Evolutionary conservation across 1,140 invertebrate genomes (phyloP), one percentile per base, ranked within the genome.

Genomic region (Ceratina australensis): DNA sequence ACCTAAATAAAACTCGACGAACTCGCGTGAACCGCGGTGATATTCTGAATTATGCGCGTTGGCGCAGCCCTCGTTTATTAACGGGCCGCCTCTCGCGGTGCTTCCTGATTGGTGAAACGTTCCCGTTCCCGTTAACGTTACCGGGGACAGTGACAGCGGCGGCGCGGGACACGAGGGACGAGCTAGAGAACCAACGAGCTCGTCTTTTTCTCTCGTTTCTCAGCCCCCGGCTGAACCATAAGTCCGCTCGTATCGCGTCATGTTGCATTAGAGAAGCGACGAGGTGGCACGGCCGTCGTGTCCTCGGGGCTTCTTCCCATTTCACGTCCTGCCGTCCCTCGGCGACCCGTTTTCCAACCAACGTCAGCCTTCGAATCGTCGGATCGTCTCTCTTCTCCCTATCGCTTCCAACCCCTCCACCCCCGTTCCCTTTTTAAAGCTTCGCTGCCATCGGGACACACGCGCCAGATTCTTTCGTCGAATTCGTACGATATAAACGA

Each of bases 181-280:
- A 28, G n/a, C 15, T 18, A 22, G 54, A 54, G 54, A 54, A 47
- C 26, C 72, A 20, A 65, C 50, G 64, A 26, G 28, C 15, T 24
- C 12, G n/a, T 47, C 61, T 74, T 69, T 77, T 67, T 78, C 59
- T 56, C 75, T 78, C 50, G 77, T 79, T 75, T 86, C 83, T 81
- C 80, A 69, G 47, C 60, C 72, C 63, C 59, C 42, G 56, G 64
- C 56, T 33, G 66, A 78, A 28, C 26, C 63, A 66, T 54, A 52
- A 82, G 77, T 68, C 67, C 68, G 78, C 69, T 85, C 76, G 83
- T 86, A 87, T 87, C 85, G 85, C 81, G 83, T 89, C 84, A 86
- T 80, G 79, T 90, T 87, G 82, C 81, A 88, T 87, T 87, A 88
- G 84, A 81, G 77, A 87, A 77, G 79, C 85, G 87, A 86, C 82